Evolutionary conservation across 2,113 vertebrate genomes (phyloP), one percentile per base, ranked within the genome.

Genomic region (Brevimyrus niger): DNA sequence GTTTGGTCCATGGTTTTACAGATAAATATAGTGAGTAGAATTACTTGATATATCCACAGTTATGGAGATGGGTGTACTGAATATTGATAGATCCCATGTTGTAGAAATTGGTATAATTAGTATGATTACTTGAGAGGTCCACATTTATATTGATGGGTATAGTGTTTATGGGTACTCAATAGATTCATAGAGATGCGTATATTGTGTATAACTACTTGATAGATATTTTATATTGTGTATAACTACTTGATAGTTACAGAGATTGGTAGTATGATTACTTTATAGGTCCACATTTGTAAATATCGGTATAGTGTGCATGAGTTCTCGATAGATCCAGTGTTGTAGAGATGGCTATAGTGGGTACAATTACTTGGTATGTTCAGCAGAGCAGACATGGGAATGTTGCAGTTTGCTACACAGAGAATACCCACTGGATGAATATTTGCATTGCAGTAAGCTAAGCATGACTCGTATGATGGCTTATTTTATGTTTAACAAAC

Each of bases 391-490:
- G 51, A 50, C 8, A 31, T 1, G 8, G 80, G 31, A 84, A 84
- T 91, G 88, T 85, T 89, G 86, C 58, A 87, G 51, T 47, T 80
- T 48, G 21, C 88, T 55, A 21, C 46, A 58, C 46, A 35, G 53
- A 88, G 82, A 55, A 88, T 23, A 44, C 23, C 35, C 17, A 6
- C 73, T 46, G 53, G 83, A 84, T 76, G 27, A 89, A 55, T 91
- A 82, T 91, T 91, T 90, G 90, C 89, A 91, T 89, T 90, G 61
- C 88, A 90, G 46, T 61, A 86, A 84, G 89, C 89, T 65, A 89
- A 90, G 76, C 89, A 44, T 51, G 69, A 47, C 89, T 23, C 48
- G 46, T 85, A 86, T 90, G 91, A 83, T 92, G 80, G 91, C 91
- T 80, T 86, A 89, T 82, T 89, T 84, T 31, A n/a, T 76, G 53